A percentile compares a stretch with the other conserved stretches of the same genome.
phyloP scores from a whole-genome alignment of 2,888 invertebrate species.

The Melanostoma scalare region DNA sequence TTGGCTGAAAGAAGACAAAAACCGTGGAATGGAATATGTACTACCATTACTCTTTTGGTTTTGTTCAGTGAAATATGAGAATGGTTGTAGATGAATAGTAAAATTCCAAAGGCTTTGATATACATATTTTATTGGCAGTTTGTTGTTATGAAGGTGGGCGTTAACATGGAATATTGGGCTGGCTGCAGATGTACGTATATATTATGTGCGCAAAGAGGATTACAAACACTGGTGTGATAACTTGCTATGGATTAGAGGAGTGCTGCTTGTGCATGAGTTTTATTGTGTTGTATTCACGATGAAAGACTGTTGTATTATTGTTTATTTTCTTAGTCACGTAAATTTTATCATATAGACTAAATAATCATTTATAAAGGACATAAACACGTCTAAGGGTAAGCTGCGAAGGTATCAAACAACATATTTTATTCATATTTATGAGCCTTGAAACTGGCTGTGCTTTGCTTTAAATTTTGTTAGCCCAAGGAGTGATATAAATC shows the following conservation, averaged over 20 bases:
- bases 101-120: neutral
- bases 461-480: too few species aligned
- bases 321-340: constrained; percentile 42
- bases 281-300: constrained; percentile 13
- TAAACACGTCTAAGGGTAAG: constrained; percentile 17
- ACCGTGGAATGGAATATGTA: constrained; percentile 5
- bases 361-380: constrained; percentile 44
- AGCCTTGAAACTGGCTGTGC: neutral
- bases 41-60: constrained; percentile 11
- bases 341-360: constrained; percentile 29
- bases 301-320: constrained; percentile 22
- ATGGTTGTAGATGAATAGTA: neutral
- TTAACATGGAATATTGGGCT: too few species aligned
- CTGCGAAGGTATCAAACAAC: constrained; percentile 1
- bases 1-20: neutral
- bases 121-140: constrained; percentile 31
- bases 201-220: constrained; percentile 18
- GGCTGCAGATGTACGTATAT: too few species aligned
- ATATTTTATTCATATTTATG: constrained; percentile 3
- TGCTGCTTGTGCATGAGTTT: constrained; percentile 19
- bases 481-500: too few species aligned
- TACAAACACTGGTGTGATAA: constrained; percentile 57
- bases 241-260: constrained; percentile 43
- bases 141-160: constrained; percentile 16
- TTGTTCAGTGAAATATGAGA: neutral